phyloP scores from a whole-genome alignment of 2,888 invertebrate species.

The Rhamnusium bicolor region DNA sequence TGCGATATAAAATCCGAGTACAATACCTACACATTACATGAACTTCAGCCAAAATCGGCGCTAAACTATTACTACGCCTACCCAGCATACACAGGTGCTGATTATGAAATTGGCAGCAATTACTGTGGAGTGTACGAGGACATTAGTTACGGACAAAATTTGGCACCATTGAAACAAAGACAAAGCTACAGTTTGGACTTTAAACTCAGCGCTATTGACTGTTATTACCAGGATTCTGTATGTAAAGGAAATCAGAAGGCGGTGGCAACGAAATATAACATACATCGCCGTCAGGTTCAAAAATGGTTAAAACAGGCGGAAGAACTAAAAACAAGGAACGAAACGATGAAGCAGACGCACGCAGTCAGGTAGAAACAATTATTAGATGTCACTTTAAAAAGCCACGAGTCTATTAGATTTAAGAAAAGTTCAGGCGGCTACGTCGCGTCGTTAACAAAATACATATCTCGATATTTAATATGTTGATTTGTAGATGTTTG shows the following conservation, averaged over 20 bases:
- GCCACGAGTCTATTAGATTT: slow-evolving; percentile 43
- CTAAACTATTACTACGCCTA: slow-evolving; percentile 69
- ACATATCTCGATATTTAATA: slow-evolving; percentile 22
- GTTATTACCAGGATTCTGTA: slow-evolving; percentile 72
- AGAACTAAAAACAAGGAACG: slow-evolving; percentile 65
- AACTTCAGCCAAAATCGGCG: slow-evolving; percentile 70
- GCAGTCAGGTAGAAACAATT: slow-evolving; percentile 59
- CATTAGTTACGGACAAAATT: slow-evolving; percentile 44
- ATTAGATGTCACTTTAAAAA: background rate
- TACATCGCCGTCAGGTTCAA: slow-evolving; percentile 72
- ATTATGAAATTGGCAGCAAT: slow-evolving; percentile 46
- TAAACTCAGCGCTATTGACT: slow-evolving; percentile 74
- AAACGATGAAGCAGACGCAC: slow-evolving; percentile 63
- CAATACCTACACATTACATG: slow-evolving; percentile 64
- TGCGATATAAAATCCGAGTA: slow-evolving; percentile 61
- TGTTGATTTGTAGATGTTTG: slow-evolving; percentile 54
- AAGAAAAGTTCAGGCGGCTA: background rate
- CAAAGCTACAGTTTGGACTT: slow-evolving; percentile 73
- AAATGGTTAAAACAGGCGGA: slow-evolving; percentile 75
- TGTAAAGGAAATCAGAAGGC: slow-evolving; percentile 72
- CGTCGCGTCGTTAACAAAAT: background rate
- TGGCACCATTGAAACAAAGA: slow-evolving; percentile 63
- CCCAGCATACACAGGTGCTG: slow-evolving; percentile 59
- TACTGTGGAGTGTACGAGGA: slow-evolving; percentile 56
- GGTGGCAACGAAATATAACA: slow-evolving; percentile 71